A percentile compares a stretch with the other conserved stretches of the same genome.
These are phyloP conservation scores for Torymus auratus DNA, from an alignment of 2,888 invertebrate species.

Conservation along the genomic window DNA sequence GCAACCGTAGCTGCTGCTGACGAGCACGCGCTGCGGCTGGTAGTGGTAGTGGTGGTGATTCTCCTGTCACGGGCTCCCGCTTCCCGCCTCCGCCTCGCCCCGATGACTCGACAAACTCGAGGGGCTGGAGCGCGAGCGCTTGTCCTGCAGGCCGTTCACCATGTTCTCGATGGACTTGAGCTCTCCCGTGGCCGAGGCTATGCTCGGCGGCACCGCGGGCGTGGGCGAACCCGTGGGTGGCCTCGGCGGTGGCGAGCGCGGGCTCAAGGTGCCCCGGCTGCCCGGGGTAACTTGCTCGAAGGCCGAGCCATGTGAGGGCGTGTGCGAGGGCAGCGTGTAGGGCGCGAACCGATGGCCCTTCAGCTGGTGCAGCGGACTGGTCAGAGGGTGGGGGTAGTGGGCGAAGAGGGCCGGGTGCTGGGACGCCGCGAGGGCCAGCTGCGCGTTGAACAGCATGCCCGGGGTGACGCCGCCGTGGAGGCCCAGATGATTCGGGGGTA, in stretches of 20 bases:
- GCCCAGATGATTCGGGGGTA: constrained; percentile 83
- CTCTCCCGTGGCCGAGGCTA: constrained; percentile 85
- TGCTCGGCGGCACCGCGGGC: constrained; percentile 80
- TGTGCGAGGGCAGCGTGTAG: constrained; percentile 88
- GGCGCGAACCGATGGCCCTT: constrained; percentile 92
- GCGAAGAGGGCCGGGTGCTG: constrained; percentile 88
- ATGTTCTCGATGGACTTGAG: constrained; percentile 97
- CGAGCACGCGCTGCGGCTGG: constrained; percentile 2
- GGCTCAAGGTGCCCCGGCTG: constrained; percentile 79
- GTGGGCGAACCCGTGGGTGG: constrained; percentile 80
- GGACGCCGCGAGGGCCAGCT: constrained; percentile 88
- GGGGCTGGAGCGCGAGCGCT: constrained; percentile 82
- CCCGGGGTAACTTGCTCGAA: constrained; percentile 93
- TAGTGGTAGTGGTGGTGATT: constrained; percentile 56
- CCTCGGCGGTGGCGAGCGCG: constrained; percentile 80
- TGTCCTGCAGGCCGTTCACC: constrained; percentile 96
- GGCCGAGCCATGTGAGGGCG: constrained; percentile 86
- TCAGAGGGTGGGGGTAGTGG: constrained; percentile 84
- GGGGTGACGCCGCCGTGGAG: constrained; percentile 87
- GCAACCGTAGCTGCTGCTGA: constrained; percentile 6
- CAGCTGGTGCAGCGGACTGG: constrained; percentile 83
- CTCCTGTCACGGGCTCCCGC: constrained; percentile 76
- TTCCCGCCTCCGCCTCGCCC: constrained; percentile 69
- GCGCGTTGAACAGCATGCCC: constrained; percentile 91
- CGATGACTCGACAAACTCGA: constrained; percentile 70